A percentile compares a stretch with the other conserved stretches of the same genome.
Conservation (phyloP, 2,888 invertebrate species). For the Pharmacophagus antenor region DNA sequence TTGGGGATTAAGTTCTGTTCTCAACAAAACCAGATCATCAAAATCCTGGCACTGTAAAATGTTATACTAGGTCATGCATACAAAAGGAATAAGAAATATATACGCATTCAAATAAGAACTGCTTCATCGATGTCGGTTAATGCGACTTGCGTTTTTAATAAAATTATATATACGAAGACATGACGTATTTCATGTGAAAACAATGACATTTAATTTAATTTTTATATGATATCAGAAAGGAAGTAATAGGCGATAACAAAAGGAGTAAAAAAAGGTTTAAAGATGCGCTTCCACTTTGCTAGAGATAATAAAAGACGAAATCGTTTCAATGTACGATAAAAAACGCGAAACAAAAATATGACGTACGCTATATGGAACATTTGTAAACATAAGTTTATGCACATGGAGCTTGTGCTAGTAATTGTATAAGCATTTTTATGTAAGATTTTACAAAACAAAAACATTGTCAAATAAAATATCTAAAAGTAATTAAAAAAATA, state of each 20-base stretch:
- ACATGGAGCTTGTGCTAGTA: neutral
- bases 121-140: too few relatives aligned
- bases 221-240: too few relatives aligned
- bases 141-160: too few relatives aligned
- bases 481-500: slow-evolving; percentile 9
- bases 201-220: too few relatives aligned
- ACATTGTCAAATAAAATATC: neutral
- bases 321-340: neutral
- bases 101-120: too few relatives aligned
- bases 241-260: neutral
- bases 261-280: neutral
- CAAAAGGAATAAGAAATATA: too few relatives aligned
- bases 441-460: neutral
- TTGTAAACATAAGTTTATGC: neutral
- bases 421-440: neutral
- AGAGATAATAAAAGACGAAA: neutral
- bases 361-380: neutral
- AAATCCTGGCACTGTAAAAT: too few relatives aligned
- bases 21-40: too few relatives aligned
- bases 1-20: too few relatives aligned
- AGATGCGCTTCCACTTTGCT: neutral
- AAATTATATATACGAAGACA: too few relatives aligned
- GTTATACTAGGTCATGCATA: too few relatives aligned
- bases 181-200: too few relatives aligned
- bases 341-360: neutral